Evolutionary conservation across 2,797 vertebrate species (phyloP).

Genomic region (Xiphophorus birchmanni): DNA sequence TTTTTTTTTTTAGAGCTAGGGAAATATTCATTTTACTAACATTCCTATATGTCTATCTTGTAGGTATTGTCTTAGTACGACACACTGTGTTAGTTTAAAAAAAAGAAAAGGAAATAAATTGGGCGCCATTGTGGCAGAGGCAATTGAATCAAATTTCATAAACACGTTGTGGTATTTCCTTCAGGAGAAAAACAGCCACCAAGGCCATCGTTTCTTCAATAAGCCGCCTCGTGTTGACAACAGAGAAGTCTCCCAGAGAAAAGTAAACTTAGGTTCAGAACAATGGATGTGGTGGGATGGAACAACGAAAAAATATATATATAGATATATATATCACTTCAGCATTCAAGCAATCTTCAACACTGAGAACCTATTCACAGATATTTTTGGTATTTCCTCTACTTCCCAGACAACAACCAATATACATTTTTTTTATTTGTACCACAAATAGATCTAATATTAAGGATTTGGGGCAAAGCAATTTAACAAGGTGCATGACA

Average conservation of each 20-base stretch:
- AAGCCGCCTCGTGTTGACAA: slow-evolving; percentile 53
- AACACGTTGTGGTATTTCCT: slow-evolving; percentile 62
- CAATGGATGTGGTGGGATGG: slow-evolving; percentile 53
- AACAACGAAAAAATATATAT: slow-evolving; percentile 6
- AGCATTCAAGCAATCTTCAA: slow-evolving; percentile 73
- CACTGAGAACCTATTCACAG: slow-evolving; percentile 78
- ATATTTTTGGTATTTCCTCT: slow-evolving; percentile 80
- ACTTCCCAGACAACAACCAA: slow-evolving; percentile 84
- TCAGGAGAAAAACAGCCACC: slow-evolving; percentile 54
- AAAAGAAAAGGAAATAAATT: background rate
- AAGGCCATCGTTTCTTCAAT: slow-evolving; percentile 66
- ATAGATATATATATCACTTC: slow-evolving; percentile 34
- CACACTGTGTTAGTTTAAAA: slow-evolving; percentile 66
- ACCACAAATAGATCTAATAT: slow-evolving; percentile 88
- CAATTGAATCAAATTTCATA: slow-evolving; percentile 63
- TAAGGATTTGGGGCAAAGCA: slow-evolving; percentile 89
- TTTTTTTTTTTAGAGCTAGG: slow-evolving; percentile 49
- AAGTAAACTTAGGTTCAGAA: slow-evolving; percentile 68
- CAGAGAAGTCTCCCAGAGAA: slow-evolving; percentile 67
- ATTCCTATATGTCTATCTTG: slow-evolving; percentile 79
- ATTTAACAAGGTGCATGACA: slow-evolving; percentile 96
- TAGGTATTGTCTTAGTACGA: slow-evolving; percentile 80
- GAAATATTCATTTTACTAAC: slow-evolving; percentile 58
- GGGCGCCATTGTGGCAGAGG: slow-evolving; percentile 60
- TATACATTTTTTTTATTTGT: slow-evolving; percentile 85